Evolutionary conservation across 2,797 vertebrate genomes (phyloP).

Genomic region (Acestrorhynchus altus): DNA sequence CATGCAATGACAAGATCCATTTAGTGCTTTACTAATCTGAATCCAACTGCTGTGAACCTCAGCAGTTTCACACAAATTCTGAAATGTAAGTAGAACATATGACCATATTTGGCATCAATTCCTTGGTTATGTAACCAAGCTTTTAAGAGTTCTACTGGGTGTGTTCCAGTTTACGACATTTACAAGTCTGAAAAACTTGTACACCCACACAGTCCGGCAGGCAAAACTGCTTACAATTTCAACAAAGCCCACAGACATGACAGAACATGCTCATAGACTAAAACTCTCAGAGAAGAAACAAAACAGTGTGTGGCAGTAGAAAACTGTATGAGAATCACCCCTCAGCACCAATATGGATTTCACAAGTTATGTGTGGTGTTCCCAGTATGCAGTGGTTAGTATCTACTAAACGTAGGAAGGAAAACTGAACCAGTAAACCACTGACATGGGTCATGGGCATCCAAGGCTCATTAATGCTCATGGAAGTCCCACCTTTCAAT

Average conservation of each 20-base stretch:
- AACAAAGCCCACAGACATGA: constrained; percentile 5
- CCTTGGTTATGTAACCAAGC: constrained; percentile 16
- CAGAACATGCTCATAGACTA: not conserved
- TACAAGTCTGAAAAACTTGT: not conserved
- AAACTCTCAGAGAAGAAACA: not conserved
- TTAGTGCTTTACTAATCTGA: not conserved
- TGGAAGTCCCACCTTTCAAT: too few species aligned
- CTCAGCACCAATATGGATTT: too few species aligned
- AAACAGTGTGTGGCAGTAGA: not conserved
- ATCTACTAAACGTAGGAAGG: not conserved
- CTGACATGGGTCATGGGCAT: too few species aligned
- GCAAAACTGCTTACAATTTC: not conserved
- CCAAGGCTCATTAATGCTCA: too few species aligned
- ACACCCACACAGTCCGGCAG: not conserved
- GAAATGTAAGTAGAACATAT: not conserved
- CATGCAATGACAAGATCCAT: not conserved
- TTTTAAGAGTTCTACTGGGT: not conserved
- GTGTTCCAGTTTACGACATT: not conserved
- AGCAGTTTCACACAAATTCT: not conserved
- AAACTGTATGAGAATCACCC: too few species aligned
- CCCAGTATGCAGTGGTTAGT: too few species aligned
- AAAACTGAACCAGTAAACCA: too few species aligned
- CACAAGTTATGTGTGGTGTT: too few species aligned
- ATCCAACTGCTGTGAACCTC: not conserved
- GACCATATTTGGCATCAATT: constrained; percentile 17